Percentiles rank a stretch among this genome's conserved stretches.
phyloP scores from a whole-genome alignment of 2,113 vertebrate genomes.

The Pogona vitticeps region DNA sequence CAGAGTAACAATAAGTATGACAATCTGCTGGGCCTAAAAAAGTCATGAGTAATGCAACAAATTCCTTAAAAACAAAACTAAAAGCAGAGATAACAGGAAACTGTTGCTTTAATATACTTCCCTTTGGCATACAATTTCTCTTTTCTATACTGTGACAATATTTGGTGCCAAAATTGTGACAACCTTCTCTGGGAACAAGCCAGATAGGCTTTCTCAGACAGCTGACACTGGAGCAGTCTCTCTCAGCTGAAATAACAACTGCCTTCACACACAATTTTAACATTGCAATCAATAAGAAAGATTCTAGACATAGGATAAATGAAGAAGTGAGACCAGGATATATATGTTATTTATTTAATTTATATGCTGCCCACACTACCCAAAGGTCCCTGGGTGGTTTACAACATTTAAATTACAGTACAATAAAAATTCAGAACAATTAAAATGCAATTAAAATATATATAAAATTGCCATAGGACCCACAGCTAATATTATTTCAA shows the following conservation, averaged over 20 bases:
- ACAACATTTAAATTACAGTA: no score
- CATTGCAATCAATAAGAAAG: neutral
- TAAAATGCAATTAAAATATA: no score
- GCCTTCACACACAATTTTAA: constrained; percentile 14
- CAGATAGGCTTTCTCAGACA: constrained; percentile 29
- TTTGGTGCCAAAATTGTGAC: neutral
- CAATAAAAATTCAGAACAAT: no score
- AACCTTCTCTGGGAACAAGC: constrained; percentile 13
- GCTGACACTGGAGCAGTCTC: neutral
- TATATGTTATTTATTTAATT: no score
- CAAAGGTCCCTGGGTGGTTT: no score
- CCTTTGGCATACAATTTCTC: neutral
- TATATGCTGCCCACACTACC: no score
- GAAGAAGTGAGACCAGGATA: neutral
- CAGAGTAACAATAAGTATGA: no score
- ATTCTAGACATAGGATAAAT: constrained; percentile 1
- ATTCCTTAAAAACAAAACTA: neutral
- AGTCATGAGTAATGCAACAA: no score
- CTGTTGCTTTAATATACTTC: neutral
- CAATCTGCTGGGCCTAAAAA: no score
- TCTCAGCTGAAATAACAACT: constrained; percentile 36
- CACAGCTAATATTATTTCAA: no score
- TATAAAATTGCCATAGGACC: no score
- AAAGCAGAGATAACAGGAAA: neutral
- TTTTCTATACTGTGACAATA: neutral